phyloP scores from a whole-genome alignment of 2,888 invertebrate species.

The Hydraecia micacea region DNA sequence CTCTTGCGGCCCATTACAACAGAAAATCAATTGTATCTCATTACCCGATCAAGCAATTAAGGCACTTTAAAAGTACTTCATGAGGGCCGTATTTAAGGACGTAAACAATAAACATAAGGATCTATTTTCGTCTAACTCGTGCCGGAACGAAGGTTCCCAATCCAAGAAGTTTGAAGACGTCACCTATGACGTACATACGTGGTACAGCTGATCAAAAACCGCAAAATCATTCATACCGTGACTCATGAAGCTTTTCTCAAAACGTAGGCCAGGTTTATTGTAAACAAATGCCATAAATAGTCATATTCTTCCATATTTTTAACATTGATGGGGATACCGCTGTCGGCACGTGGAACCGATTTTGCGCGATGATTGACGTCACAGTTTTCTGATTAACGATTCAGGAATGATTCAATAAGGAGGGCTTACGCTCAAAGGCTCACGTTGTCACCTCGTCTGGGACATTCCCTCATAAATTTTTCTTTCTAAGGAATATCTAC shows the following conservation, averaged over 20 bases:
- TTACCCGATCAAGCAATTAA: too few species aligned
- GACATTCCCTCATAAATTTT: background rate
- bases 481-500: background rate
- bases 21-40: too few species aligned
- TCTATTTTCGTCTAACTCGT: constrained; percentile 26
- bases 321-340: background rate
- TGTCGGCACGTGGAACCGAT: constrained; percentile 35
- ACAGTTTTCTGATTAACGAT: constrained; percentile 13
- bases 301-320: constrained; percentile 15
- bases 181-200: constrained; percentile 41
- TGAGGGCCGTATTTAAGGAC: background rate
- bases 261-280: constrained; percentile 18
- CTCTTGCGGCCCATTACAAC: too few species aligned
- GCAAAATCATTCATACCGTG: constrained; percentile 25
- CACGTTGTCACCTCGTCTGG: constrained; percentile 24
- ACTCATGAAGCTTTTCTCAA: constrained; percentile 44
- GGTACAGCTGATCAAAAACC: constrained; percentile 18
- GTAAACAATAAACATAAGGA: constrained; percentile 14
- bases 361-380: constrained; percentile 34
- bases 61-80: background rate
- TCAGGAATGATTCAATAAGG: constrained; percentile 27
- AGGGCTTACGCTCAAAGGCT: constrained; percentile 22
- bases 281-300: constrained; percentile 50
- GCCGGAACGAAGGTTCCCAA: background rate
- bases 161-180: constrained; percentile 38